Evolutionary conservation across 2,113 vertebrate genomes (phyloP), one percentile per base, ranked within the genome.

Genomic region (Gadus macrocephalus): DNA sequence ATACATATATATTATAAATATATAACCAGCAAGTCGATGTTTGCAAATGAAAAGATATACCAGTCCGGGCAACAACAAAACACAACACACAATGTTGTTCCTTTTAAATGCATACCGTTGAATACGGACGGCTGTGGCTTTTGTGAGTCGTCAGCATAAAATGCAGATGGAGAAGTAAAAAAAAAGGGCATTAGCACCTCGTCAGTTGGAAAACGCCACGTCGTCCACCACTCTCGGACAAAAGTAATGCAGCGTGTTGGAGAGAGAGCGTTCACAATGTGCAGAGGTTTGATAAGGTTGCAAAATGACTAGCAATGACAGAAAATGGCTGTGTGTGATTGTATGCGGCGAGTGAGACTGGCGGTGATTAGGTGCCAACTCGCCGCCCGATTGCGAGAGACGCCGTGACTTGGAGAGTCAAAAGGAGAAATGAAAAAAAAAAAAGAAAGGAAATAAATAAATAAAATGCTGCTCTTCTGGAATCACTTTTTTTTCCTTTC

Each of bases 311-410:
- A 75, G 78, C 81, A 78, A 83, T 82, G 86, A 85, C 82, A 83
- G 73, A 75, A 87, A 88, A 86, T 81, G 77, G 63, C 78, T 74
- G 68, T 74, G 15, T 60, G 78, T 86, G 87, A 88, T 89, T 90
- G 75, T 77, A 64, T 70, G 70, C 79, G 84, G 85, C 80, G 76
- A 76, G 81, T 64, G 83, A 82, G 82, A 78, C 81, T 79, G 80
- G 69, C 56, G 68, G 77, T 85, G 87, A 88, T 90, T 85, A 78
- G 76, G 81, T 76, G 78, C 77, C 80, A 86, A 77, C 84, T 77
- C 66, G 75, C 81, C 74, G 15, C 35, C 2, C 78, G 71, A 84
- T 81, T 85, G 81, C 64, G 31, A 74, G 82, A 79, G 76, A 90
- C 81, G 79, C 78, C 70, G 73, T 1, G 77, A 83, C 78, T 82